Evolutionary conservation across 2,113 vertebrate genomes (phyloP).

Genomic region (Vulpes lagopus): DNA sequence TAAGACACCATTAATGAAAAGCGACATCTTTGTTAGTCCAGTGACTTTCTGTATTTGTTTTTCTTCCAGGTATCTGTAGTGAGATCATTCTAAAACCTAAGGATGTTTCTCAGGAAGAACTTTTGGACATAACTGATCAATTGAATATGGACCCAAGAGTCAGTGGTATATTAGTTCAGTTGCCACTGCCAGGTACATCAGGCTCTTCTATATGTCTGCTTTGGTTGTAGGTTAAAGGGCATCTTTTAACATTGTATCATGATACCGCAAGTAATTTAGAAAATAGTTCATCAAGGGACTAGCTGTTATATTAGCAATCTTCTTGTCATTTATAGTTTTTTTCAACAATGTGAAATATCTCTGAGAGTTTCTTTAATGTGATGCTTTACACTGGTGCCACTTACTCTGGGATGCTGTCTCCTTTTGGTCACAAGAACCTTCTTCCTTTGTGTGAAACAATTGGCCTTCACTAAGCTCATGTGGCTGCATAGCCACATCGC

Average conservation of each 20-base stretch:
- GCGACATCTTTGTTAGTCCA: neutral
- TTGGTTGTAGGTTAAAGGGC: neutral
- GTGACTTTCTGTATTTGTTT: neutral
- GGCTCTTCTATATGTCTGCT: neutral
- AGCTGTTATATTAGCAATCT: neutral
- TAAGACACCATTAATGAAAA: neutral
- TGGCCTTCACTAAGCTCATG: neutral
- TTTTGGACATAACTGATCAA: slow-evolving; percentile 91
- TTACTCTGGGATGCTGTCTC: neutral
- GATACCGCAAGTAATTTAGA: neutral
- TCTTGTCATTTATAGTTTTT: neutral
- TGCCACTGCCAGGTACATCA: slow-evolving; percentile 91
- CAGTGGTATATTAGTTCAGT: slow-evolving; percentile 94
- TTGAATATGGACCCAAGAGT: slow-evolving; percentile 93
- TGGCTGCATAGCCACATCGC: neutral
- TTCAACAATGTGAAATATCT: neutral
- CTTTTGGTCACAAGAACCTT: neutral
- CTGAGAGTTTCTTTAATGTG: neutral
- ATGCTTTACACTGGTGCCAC: neutral
- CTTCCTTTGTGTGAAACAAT: neutral
- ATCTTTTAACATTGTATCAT: neutral
- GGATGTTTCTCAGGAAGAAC: slow-evolving; percentile 93
- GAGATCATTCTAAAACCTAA: slow-evolving; percentile 92
- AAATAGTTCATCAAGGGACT: neutral
- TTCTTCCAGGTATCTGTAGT: slow-evolving; percentile 89